Evolutionary conservation across 2,113 vertebrate genomes (phyloP).

Genomic region (Plecotus auritus): DNA sequence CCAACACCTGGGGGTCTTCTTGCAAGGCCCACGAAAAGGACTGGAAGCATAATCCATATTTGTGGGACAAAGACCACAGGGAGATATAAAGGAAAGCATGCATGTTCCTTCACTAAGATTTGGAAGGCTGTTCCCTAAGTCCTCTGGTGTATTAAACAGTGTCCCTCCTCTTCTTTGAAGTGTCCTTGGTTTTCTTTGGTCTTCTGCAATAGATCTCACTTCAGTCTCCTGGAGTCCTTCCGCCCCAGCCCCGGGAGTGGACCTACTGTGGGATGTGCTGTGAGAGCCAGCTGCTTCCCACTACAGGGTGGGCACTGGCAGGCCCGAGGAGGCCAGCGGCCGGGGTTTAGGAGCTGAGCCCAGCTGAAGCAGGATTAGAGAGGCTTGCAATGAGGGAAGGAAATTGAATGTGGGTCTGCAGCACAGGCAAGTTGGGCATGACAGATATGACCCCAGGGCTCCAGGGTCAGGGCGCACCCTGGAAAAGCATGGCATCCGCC

Average conservation of each 20-base stretch:
- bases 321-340: not conserved
- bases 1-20: too few species aligned
- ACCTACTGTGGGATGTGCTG: not conserved
- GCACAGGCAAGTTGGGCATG: not conserved
- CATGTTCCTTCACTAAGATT: too few species aligned
- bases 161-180: too few species aligned
- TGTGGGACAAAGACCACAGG: too few species aligned
- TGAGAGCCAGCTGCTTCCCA: not conserved
- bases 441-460: not conserved
- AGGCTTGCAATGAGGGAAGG: not conserved
- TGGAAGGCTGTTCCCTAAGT: too few species aligned
- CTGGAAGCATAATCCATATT: too few species aligned
- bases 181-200: too few species aligned
- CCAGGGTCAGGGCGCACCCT: not conserved
- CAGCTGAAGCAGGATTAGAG: too few species aligned
- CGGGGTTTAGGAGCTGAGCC: not conserved
- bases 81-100: too few species aligned
- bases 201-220: not conserved
- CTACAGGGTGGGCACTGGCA: not conserved
- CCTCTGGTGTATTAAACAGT: too few species aligned
- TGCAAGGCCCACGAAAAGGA: too few species aligned
- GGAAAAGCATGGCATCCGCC: not conserved
- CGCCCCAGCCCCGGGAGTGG: rapidly evolving
- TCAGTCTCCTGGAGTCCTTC: not conserved
- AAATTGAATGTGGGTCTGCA: not conserved